These are phyloP conservation scores for Alca torda DNA, from an alignment of 2,797 vertebrate species.

Conservation along the genomic window DNA sequence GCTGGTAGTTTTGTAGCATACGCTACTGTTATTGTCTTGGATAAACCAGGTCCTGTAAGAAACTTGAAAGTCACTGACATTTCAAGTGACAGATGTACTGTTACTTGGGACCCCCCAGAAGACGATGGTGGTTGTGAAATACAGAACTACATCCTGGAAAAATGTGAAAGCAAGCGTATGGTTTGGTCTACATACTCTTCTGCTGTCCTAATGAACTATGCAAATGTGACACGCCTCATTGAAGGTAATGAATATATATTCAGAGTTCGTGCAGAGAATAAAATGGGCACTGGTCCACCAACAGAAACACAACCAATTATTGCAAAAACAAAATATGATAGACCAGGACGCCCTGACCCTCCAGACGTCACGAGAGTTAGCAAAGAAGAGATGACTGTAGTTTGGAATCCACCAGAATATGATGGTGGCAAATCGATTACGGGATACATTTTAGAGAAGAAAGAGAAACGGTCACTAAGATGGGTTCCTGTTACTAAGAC, in stretches of 20 bases:
- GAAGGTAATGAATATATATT: slow-evolving; percentile 98
- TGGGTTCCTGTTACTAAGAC: slow-evolving; percentile 95
- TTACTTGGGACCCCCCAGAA: slow-evolving; percentile 92
- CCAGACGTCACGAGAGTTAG: slow-evolving; percentile 92
- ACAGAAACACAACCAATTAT: slow-evolving; percentile 90
- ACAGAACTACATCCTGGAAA: slow-evolving; percentile 98
- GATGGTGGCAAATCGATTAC: slow-evolving; percentile 95
- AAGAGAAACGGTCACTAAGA: slow-evolving; percentile 88
- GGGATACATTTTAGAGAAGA: slow-evolving; percentile 95
- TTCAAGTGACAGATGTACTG: slow-evolving; percentile 89
- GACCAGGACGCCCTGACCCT: slow-evolving; percentile 89
- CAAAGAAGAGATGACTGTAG: slow-evolving; percentile 95
- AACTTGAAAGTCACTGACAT: slow-evolving; percentile 90
- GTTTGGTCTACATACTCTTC: slow-evolving; percentile 95
- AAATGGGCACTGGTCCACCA: slow-evolving; percentile 96
- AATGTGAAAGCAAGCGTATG: slow-evolving; percentile 96
- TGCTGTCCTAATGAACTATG: slow-evolving; percentile 85
- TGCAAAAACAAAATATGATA: slow-evolving; percentile 91
- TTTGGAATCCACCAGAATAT: slow-evolving; percentile 92
- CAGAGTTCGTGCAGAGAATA: slow-evolving; percentile 96
- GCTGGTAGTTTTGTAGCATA: slow-evolving; percentile 88
- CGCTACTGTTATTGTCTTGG: slow-evolving; percentile 91
- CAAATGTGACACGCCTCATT: slow-evolving; percentile 90
- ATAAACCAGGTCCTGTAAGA: slow-evolving; percentile 91
- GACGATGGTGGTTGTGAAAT: slow-evolving; percentile 98